Evolutionary conservation across 2,888 invertebrate genomes (phyloP).

Genomic region (Chymomyza procnemis): DNA sequence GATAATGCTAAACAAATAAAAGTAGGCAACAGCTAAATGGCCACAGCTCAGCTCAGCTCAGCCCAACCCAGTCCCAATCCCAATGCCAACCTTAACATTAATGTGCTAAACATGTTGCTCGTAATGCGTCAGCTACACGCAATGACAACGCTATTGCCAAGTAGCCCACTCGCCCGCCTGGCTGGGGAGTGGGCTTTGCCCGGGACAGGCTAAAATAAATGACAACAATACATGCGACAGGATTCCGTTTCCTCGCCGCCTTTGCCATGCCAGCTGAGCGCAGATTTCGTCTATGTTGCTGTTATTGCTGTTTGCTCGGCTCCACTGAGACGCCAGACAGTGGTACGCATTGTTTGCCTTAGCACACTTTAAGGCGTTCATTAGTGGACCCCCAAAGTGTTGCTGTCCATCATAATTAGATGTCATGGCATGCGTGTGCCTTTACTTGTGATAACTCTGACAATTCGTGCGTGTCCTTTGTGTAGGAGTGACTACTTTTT

Average conservation of each 20-base stretch:
- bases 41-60: not conserved
- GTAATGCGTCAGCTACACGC: constrained; percentile 66
- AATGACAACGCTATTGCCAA: constrained; percentile 30
- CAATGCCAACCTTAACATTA: constrained; percentile 31
- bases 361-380: constrained; percentile 58
- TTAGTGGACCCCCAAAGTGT: constrained; percentile 52
- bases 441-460: constrained; percentile 15
- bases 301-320: not conserved
- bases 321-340: not conserved
- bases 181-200: constrained; percentile 18
- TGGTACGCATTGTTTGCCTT: constrained; percentile 31
- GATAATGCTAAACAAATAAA: constrained; percentile 45
- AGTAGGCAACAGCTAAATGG: constrained; percentile 21
- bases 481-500: constrained; percentile 28
- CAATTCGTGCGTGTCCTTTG: constrained; percentile 18
- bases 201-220: constrained; percentile 49
- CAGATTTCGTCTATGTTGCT: not conserved
- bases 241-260: not conserved
- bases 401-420: constrained; percentile 63
- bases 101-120: constrained; percentile 63
- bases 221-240: constrained; percentile 54
- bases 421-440: constrained; percentile 11
- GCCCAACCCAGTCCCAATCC: not conserved
- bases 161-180: constrained; percentile 22
- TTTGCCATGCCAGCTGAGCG: not conserved